These are phyloP conservation scores for Enteromius thamalakanensis DNA, from an alignment of 2,797 vertebrate species.

Conservation along the genomic window DNA sequence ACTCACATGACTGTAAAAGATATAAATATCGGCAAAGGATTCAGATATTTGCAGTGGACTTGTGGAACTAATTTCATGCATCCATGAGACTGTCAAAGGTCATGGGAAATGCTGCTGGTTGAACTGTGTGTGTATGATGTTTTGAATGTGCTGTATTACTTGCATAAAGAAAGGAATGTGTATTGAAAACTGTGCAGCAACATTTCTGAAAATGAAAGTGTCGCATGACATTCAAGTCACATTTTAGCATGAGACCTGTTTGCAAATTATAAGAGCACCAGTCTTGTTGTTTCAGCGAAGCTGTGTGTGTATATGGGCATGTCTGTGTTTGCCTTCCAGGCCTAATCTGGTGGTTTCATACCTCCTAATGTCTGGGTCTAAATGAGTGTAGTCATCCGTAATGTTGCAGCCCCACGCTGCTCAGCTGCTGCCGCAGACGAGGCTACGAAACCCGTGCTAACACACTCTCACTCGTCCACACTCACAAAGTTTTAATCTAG, in stretches of 20 bases:
- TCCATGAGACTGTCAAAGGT: background rate
- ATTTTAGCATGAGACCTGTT: background rate
- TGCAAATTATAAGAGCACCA: constrained; percentile 7
- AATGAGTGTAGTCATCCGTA: constrained; percentile 36
- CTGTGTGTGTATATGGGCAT: constrained; percentile 5
- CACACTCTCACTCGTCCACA: background rate
- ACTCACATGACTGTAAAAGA: constrained; percentile 15
- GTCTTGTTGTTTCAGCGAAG: background rate
- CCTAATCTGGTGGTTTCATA: constrained; percentile 32
- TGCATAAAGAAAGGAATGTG: background rate
- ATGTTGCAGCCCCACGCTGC: constrained; percentile 29
- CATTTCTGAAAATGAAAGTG: constrained; percentile 7
- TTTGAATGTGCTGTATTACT: background rate
- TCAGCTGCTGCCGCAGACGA: constrained; percentile 27
- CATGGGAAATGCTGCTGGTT: background rate
- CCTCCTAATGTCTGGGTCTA: constrained; percentile 28
- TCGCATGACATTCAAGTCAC: background rate
- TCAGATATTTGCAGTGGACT: background rate
- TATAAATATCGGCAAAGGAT: background rate
- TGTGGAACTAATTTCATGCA: background rate
- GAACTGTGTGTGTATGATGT: background rate
- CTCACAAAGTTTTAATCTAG: background rate
- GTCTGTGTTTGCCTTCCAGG: constrained; percentile 28
- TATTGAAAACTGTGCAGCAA: background rate
- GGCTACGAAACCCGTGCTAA: constrained; percentile 21